Conservation (phyloP, 2,888 invertebrate genomes). For the Anagyrus pseudococci region DNA sequence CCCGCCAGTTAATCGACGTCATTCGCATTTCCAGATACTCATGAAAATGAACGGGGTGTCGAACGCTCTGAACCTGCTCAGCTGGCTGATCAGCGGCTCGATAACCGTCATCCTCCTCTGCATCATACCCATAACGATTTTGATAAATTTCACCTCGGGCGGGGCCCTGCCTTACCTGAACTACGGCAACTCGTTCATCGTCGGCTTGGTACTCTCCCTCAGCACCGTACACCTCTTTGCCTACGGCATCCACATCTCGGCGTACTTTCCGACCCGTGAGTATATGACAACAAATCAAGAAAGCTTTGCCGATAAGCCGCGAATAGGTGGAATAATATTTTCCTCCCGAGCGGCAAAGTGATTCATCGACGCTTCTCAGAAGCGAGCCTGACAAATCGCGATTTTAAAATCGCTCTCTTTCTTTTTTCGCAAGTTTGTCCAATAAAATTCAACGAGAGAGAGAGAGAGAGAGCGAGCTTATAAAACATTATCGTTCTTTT, state of each 20-base stretch:
- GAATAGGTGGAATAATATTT: background rate
- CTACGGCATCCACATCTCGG: slow-evolving; percentile 55
- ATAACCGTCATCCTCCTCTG: slow-evolving; percentile 49
- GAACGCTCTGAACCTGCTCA: slow-evolving; percentile 52
- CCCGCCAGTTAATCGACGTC: slow-evolving; percentile 9
- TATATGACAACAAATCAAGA: slow-evolving; percentile 7
- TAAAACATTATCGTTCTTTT: slow-evolving; percentile 3
- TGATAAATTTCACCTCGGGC: slow-evolving; percentile 48
- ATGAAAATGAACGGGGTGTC: slow-evolving; percentile 58
- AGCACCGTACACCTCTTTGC: slow-evolving; percentile 51
- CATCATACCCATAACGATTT: slow-evolving; percentile 48
- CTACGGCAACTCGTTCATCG: slow-evolving; percentile 53
- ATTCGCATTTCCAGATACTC: slow-evolving; percentile 53
- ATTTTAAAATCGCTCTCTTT: no score
- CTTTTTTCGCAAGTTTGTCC: no score
- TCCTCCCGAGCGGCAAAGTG: no score
- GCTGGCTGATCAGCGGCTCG: slow-evolving; percentile 54
- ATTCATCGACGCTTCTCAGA: no score
- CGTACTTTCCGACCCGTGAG: slow-evolving; percentile 57
- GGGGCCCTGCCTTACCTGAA: slow-evolving; percentile 50
- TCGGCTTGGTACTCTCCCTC: slow-evolving; percentile 51
- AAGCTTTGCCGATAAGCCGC: no score
- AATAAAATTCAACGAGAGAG: no score
- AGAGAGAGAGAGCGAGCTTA: no score
- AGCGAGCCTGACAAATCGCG: no score